Evolutionary conservation across 2,888 invertebrate genomes (phyloP).

Genomic region (Clunio marinus): DNA sequence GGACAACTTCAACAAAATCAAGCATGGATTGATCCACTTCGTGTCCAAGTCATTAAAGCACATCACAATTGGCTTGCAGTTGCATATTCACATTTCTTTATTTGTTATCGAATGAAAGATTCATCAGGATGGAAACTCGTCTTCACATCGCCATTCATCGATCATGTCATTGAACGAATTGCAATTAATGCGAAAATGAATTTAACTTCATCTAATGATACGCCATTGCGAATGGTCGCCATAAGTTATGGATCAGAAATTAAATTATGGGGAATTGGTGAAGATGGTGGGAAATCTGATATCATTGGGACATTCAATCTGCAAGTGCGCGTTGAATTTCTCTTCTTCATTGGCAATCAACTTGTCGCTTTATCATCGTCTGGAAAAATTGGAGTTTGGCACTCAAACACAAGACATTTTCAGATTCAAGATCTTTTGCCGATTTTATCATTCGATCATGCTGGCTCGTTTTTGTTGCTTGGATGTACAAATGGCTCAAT

Average conservation of each 20-base stretch:
- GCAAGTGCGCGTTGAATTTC: slow-evolving; percentile 86
- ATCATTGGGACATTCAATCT: slow-evolving; percentile 86
- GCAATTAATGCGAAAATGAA: slow-evolving; percentile 73
- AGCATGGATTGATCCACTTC: slow-evolving; percentile 73
- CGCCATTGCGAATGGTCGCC: slow-evolving; percentile 74
- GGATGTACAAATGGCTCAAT: slow-evolving; percentile 96
- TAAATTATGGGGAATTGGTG: slow-evolving; percentile 73
- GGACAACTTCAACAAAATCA: slow-evolving; percentile 55
- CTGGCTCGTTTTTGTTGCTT: slow-evolving; percentile 89
- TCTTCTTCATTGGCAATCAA: slow-evolving; percentile 97
- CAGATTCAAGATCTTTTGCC: slow-evolving; percentile 95
- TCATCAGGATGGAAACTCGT: slow-evolving; percentile 95
- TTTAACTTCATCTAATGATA: slow-evolving; percentile 54
- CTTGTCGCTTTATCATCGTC: slow-evolving; percentile 90
- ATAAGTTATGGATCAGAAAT: slow-evolving; percentile 74
- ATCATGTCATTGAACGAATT: slow-evolving; percentile 82
- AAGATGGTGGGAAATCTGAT: slow-evolving; percentile 68
- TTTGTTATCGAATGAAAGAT: slow-evolving; percentile 91
- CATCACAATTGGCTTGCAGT: slow-evolving; percentile 98
- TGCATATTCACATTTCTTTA: slow-evolving; percentile 92
- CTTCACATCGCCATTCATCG: slow-evolving; percentile 89
- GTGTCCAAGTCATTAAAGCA: slow-evolving; percentile 90
- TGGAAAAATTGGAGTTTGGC: slow-evolving; percentile 98
- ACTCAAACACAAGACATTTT: slow-evolving; percentile 98
- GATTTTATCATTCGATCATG: slow-evolving; percentile 93